phyloP scores from a whole-genome alignment of 30 jellyfish, hydroid and myxozoan species.

The Chrysaora quinquecirrha region DNA sequence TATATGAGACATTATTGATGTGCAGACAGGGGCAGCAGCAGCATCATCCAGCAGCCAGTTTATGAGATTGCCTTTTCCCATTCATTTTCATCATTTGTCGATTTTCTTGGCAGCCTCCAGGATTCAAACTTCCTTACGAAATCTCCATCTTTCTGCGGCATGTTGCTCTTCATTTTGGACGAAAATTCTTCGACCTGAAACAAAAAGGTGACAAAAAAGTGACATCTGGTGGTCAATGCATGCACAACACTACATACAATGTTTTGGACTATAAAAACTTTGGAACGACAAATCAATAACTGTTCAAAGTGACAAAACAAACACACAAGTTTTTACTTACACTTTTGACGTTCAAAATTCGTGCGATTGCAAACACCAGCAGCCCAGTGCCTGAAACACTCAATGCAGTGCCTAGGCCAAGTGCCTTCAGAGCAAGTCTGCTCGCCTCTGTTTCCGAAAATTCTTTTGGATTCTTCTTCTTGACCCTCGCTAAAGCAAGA shows the following conservation, averaged over 20 bases:
- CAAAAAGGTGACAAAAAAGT: no score
- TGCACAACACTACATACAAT: no score
- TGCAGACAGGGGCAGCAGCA: no score
- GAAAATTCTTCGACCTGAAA: constrained; percentile 82
- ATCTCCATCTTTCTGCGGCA: constrained; percentile 86
- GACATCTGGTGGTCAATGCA: no score
- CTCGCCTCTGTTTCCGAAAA: constrained; percentile 73
- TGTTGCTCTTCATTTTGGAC: constrained; percentile 36
- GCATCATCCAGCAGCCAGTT: no score
- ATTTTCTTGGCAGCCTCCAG: constrained; percentile 69
- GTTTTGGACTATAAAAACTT: no score
- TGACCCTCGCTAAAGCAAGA: constrained; percentile 74
- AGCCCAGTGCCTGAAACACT: constrained; percentile 88
- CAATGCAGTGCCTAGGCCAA: constrained; percentile 91
- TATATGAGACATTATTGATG: no score
- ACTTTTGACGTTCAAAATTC: constrained; percentile 66
- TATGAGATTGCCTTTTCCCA: constrained; percentile 51
- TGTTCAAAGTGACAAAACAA: no score
- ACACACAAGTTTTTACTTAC: no score
- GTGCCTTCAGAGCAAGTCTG: constrained; percentile 87
- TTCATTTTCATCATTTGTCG: constrained; percentile 49
- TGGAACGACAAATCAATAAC: no score
- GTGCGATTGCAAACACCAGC: constrained; percentile 46
- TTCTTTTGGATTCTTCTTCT: constrained; percentile 71
- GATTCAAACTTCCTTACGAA: constrained; percentile 78